Base-by-base conservation (phyloP, 2,797 vertebrate species). In the Platalea minor region DNA sequence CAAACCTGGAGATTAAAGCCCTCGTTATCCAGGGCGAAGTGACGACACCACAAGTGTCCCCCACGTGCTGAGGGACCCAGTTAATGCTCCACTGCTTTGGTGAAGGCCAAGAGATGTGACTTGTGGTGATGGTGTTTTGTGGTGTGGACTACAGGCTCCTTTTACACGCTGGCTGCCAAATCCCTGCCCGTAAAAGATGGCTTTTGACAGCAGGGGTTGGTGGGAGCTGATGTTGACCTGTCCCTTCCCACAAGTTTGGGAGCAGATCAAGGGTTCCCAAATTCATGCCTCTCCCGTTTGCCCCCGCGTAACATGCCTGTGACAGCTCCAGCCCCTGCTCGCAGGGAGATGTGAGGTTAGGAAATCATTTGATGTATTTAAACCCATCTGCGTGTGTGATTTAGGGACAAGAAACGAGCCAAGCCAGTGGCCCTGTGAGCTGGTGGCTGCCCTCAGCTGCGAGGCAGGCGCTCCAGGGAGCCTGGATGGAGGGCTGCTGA, bases 1-100 rank as follows among this genome's bases (percentile, higher is more conserved):
- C 75, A 93, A 91, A 96, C 64, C 61, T 94, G 89, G 60, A 83
- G 76, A 81, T 93, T 57, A 95, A 90, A 95, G 88, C 43, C 43
- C 35, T 81, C 0, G 0, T 81, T 85, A 74, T 83, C 28, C 37
- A 29, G 50, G 76, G 57, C 0, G 5, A 75, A 92, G 61, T 9
- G 10, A 73, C 1, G 11, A 12, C 35, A 84, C 43, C 26, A 39
- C 16, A 43, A 64, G 24, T 45, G 56, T 75, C 72, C 48, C 1
- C 2, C 1, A 2, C 5, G 2, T 4, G 13, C 82, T 3, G 6
- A n/a, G 67, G 76, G 79, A 69, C n/a, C 17, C 45, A 41, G 50
- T 69, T 88, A 81, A 69, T 67, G 46, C 39, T 48, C 9, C 3
- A 3, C 33, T 23, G 48, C 57, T 70, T 73, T 2, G 0, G 39